Conservation (phyloP, 2,888 invertebrate species). For the Cataglyphis rosenhaueri region DNA sequence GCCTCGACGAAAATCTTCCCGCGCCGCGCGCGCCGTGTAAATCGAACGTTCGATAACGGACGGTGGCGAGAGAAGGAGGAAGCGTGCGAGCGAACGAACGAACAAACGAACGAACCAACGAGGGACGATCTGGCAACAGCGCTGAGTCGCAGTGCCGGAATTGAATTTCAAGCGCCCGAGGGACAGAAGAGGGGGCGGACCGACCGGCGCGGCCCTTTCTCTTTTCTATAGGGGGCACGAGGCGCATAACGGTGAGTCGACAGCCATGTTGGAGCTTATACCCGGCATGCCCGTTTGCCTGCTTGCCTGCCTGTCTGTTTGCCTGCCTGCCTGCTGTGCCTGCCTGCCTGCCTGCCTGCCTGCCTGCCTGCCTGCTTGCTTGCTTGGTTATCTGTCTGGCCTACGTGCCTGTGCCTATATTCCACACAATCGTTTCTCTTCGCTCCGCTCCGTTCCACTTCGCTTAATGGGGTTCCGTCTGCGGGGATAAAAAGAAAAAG, state of each 20-base stretch:
- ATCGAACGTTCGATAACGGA: conserved; percentile 72
- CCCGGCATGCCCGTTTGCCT: conserved; percentile 69
- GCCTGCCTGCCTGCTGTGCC: conserved; percentile 61
- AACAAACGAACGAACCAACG: conserved; percentile 21
- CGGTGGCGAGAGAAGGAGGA: conserved; percentile 41
- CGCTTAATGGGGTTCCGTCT: conserved; percentile 43
- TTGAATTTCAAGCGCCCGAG: conserved; percentile 83
- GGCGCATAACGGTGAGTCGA: conserved; percentile 82
- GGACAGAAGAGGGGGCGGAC: conserved; percentile 75
- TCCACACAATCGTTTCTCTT: conserved; percentile 38
- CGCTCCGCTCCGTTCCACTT: conserved; percentile 41
- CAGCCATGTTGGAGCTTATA: conserved; percentile 81
- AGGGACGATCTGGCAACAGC: conserved; percentile 78
- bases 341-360: conserved; percentile 60
- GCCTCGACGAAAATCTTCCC: conserved; percentile 52
- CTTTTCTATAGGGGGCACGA: conserved; percentile 81
- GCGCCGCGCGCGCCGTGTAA: conserved; percentile 46
- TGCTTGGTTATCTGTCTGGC: conserved; percentile 53
- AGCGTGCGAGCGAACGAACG: conserved; percentile 63
- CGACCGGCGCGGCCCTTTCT: conserved; percentile 74
- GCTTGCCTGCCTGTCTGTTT: conserved; percentile 70
- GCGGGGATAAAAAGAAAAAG: conserved; percentile 24
- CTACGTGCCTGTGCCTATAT: conserved; percentile 50
- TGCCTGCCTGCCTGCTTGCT: conserved; percentile 62
- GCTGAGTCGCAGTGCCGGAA: conserved; percentile 77